phyloP scores from a whole-genome alignment of 2,888 invertebrate species.

The Agrochola circellaris region DNA sequence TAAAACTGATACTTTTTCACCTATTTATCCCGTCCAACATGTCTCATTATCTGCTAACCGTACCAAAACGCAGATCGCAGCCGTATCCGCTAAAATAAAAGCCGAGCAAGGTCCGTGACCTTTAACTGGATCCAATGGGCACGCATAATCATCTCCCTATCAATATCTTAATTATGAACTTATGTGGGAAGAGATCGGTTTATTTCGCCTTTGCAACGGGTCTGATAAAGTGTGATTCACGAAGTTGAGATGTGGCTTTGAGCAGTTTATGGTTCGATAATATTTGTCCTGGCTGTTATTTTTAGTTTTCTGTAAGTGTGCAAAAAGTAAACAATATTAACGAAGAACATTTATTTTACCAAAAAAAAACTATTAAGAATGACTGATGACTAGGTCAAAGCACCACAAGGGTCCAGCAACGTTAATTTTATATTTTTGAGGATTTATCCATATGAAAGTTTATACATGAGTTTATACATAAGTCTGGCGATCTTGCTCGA shows the following conservation, averaged over 20 bases:
- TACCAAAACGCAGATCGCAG: constrained; percentile 82
- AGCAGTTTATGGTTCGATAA: background rate
- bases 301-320: too few species aligned
- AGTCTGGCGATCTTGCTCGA: too few species aligned
- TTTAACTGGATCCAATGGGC: constrained; percentile 79
- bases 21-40: too few species aligned
- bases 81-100: constrained; percentile 84
- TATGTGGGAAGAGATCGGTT: constrained; percentile 47
- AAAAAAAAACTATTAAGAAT: too few species aligned
- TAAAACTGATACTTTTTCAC: too few species aligned
- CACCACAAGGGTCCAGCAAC: too few species aligned
- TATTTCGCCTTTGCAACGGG: background rate
- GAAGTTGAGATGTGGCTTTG: constrained; percentile 4
- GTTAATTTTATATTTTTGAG: too few species aligned
- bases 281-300: background rate
- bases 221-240: constrained; percentile 26
- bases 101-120: constrained; percentile 80
- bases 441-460: too few species aligned
- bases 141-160: constrained; percentile 70
- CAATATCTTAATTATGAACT: constrained; percentile 69
- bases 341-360: too few species aligned
- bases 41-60: constrained; percentile 31
- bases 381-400: too few species aligned
- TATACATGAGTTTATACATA: too few species aligned
- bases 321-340: too few species aligned